phyloP scores from a whole-genome alignment of 2,888 invertebrate genomes.

The Napeogenes sylphis region DNA sequence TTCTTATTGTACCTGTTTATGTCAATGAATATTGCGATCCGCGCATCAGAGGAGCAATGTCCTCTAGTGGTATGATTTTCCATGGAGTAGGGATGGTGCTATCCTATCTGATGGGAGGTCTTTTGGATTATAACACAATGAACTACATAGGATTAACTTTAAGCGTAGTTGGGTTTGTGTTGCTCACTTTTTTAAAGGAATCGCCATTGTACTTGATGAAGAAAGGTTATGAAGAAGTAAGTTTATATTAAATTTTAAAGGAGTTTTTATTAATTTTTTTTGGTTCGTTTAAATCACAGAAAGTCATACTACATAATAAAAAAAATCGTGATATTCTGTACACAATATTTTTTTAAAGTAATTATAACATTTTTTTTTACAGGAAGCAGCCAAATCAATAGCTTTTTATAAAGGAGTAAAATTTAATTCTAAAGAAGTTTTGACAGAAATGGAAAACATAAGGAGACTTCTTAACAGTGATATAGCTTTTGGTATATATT shows the following conservation, averaged over 20 bases:
- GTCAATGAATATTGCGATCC: constrained; percentile 58
- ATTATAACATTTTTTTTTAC: constrained; percentile 18
- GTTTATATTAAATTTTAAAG: constrained; percentile 22
- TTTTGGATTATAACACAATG: constrained; percentile 48
- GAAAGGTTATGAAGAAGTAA: constrained; percentile 50
- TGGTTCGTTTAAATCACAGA: not conserved
- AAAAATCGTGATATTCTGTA: no score
- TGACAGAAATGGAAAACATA: constrained; percentile 45
- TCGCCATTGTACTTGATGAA: constrained; percentile 56
- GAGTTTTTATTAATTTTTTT: constrained; percentile 32
- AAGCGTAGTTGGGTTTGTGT: constrained; percentile 36
- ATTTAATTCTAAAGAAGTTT: constrained; percentile 43
- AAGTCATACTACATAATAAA: no score
- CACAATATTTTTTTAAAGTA: not conserved
- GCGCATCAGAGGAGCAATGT: constrained; percentile 55
- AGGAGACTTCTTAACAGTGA: constrained; percentile 41
- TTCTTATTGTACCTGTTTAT: constrained; percentile 49
- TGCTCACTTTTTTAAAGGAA: constrained; percentile 46
- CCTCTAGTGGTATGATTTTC: constrained; percentile 48
- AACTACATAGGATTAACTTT: constrained; percentile 46
- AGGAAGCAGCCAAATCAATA: constrained; percentile 55
- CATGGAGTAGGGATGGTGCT: constrained; percentile 52
- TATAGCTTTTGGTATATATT: constrained; percentile 18
- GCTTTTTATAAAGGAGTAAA: constrained; percentile 49
- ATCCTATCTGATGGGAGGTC: constrained; percentile 54